Conservation (phyloP, 2,888 invertebrate species). For the Eueremaeus valkanovi region DNA sequence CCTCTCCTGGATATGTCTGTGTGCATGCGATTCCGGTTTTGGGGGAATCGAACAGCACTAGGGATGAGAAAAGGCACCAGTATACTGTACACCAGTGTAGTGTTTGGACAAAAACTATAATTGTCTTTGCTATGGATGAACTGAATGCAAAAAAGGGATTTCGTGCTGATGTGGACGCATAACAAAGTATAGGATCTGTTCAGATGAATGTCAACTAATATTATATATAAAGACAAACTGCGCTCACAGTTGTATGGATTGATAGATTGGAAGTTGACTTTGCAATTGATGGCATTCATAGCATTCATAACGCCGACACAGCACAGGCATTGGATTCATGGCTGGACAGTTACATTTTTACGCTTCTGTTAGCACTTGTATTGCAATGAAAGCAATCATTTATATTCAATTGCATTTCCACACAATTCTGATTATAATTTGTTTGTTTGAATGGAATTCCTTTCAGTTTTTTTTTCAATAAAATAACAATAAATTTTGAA, state of each 20-base stretch:
- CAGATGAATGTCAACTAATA: neutral
- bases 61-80: slow-evolving; percentile 5
- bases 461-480: neutral
- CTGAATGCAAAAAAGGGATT: slow-evolving; percentile 14
- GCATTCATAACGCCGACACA: neutral
- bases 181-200: slow-evolving; percentile 14
- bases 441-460: slow-evolving; percentile 6
- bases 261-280: neutral
- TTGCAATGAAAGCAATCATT: slow-evolving; percentile 13
- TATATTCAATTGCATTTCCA: slow-evolving; percentile 18
- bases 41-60: neutral
- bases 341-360: slow-evolving; percentile 23
- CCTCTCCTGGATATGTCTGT: neutral
- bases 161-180: slow-evolving; percentile 20
- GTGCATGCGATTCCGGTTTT: neutral
- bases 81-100: too few relatives aligned
- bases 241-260: neutral
- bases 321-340: neutral
- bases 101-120: slow-evolving; percentile 14
- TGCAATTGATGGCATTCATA: neutral
- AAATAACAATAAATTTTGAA: slow-evolving; percentile 8
- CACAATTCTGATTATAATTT: neutral
- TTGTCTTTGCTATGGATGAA: slow-evolving; percentile 16
- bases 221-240: slow-evolving; percentile 12
- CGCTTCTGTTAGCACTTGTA: slow-evolving; percentile 2